These are phyloP conservation scores for Adelognathus sp. DNA, from an alignment of 2,888 invertebrate genomes.

Conservation along the genomic window DNA sequence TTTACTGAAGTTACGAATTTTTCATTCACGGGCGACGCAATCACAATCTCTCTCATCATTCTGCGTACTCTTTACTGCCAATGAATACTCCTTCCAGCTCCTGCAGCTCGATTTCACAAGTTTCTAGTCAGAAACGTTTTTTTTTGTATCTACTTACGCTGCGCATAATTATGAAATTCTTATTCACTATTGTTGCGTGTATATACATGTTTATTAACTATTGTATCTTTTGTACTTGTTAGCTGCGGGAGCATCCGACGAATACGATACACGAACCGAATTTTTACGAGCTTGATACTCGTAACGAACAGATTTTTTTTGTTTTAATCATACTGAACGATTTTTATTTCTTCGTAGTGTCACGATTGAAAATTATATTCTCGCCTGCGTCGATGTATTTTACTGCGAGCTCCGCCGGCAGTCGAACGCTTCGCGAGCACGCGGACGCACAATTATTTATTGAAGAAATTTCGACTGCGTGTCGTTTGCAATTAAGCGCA, in stretches of 20 bases:
- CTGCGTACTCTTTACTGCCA: slow-evolving; percentile 69
- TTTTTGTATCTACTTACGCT: slow-evolving; percentile 60
- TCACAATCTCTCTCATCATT: slow-evolving; percentile 31
- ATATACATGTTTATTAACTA: slow-evolving; percentile 48
- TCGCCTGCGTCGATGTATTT: slow-evolving; percentile 3
- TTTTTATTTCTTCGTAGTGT: background rate
- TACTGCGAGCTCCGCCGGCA: slow-evolving; percentile 10
- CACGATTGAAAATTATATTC: slow-evolving; percentile 17
- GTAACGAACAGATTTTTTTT: slow-evolving; percentile 63
- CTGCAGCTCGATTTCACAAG: slow-evolving; percentile 77
- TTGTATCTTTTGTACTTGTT: slow-evolving; percentile 63
- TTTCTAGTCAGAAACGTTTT: slow-evolving; percentile 79
- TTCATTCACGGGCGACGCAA: slow-evolving; percentile 18
- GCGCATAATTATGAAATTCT: slow-evolving; percentile 42
- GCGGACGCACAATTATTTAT: slow-evolving; percentile 69
- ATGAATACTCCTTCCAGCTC: slow-evolving; percentile 77
- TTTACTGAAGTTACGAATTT: slow-evolving; percentile 9
- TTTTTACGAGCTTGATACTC: slow-evolving; percentile 53
- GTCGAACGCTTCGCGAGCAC: slow-evolving; percentile 32
- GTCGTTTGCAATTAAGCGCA: slow-evolving; percentile 64
- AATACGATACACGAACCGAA: slow-evolving; percentile 63
- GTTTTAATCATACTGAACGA: background rate
- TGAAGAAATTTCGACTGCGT: slow-evolving; percentile 61
- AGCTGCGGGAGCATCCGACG: slow-evolving; percentile 59
- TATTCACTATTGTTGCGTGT: slow-evolving; percentile 45